Conservation (phyloP, 30 jellyfish, hydroid and myxozoan species). For the Cassiopea xamachana region DNA sequence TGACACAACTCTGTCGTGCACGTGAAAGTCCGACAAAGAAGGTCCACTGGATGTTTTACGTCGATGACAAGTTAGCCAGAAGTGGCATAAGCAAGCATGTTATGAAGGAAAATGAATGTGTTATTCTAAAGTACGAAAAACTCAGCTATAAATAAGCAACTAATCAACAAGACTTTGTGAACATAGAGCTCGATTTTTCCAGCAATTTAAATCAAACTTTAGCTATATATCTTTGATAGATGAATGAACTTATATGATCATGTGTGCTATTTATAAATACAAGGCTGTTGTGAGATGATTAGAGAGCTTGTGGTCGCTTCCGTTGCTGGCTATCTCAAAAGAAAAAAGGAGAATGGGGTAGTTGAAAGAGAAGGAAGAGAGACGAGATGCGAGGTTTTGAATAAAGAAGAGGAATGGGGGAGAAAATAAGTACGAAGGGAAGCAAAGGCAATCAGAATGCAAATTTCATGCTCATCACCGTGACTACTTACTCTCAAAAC, state of each 20-base stretch:
- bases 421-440: neutral
- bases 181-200: too few species aligned
- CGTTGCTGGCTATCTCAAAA: too few species aligned
- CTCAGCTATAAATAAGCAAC: neutral
- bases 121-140: constrained; percentile 25
- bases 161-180: too few species aligned
- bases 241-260: too few species aligned
- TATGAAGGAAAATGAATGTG: constrained; percentile 28
- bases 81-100: constrained; percentile 28
- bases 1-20: constrained; percentile 11
- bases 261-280: too few species aligned
- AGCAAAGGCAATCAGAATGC: too few species aligned
- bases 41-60: constrained; percentile 50
- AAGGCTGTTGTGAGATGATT: too few species aligned
- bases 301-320: too few species aligned
- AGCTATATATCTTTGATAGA: too few species aligned
- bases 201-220: too few species aligned
- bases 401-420: neutral
- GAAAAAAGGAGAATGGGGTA: neutral
- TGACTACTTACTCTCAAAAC: too few species aligned
- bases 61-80: constrained; percentile 30
- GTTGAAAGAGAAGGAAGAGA: neutral
- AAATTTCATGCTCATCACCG: too few species aligned
- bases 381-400: neutral
- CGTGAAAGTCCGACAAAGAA: constrained; percentile 3